Base-by-base conservation (phyloP, 2,888 invertebrate genomes). In the Diadegma fenestrale region DNA sequence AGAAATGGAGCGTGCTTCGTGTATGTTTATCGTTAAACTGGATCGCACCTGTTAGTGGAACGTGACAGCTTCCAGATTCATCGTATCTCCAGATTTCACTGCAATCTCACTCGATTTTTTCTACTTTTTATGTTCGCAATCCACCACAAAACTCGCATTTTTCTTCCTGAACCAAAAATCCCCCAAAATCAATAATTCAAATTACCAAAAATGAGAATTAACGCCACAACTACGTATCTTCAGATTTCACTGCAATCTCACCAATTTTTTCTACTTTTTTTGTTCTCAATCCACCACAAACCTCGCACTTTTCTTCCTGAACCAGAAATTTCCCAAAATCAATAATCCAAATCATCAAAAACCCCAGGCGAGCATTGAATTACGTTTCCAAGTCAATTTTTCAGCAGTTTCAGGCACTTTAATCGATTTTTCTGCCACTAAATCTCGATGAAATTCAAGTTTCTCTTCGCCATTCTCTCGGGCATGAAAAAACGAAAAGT, bases 1-100 rank as follows among this genome's bases (percentile, higher is more conserved):
- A 86, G 87, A 90, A 90, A 90, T 89, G 88, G 90, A 84, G 88
- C 90, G 84, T 88, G 90, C 87, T 86, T 87, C 61, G 81, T 84
- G 71, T 71, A 33, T 80, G 63, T 80, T 80, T 80, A 80, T 80
- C 75, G 75, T 33, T 63, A 48, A 72, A 81, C 45, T 76, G 58
- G 84, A 84, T 78, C 81, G 81, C 81, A 81, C 82, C 82, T 85
- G 78, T 73, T 75, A 79, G 84, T 77, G 77, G 78, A 78, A 82
- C 73, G 77, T 54, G 77, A 78, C 71, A 68, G 45, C 61, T 7
- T 63, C 33, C 22, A 45, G 63, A 68, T 33, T 45, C 26, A 81
- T 63, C 61, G 48, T 48, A 37, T 63, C 45, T 41, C 37, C 17
- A 22, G 7, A 68, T 81, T 81, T 51, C 43, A 66, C 37, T 7